Percentiles rank a stretch among this genome's conserved stretches.
These are phyloP conservation scores for Caenorhabditis latens DNA, from an alignment of 1,140 invertebrate genomes.

Conservation along the genomic window DNA sequence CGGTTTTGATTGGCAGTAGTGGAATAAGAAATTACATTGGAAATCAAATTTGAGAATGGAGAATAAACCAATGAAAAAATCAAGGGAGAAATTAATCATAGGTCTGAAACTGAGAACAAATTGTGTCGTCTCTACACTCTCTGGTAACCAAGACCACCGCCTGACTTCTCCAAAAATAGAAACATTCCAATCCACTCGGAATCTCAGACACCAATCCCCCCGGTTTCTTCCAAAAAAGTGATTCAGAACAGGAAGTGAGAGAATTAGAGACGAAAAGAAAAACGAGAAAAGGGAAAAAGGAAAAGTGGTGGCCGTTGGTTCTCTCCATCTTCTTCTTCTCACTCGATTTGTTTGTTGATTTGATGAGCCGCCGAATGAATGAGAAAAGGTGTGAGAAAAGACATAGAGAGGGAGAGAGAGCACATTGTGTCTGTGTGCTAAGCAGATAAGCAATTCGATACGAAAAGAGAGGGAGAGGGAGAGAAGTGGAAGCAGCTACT, in stretches of 20 bases:
- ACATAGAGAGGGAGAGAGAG: neutral
- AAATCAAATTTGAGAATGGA: too few relatives aligned
- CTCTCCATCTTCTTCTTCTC: neutral
- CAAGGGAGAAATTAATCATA: too few relatives aligned
- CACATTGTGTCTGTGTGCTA: constrained; percentile 26
- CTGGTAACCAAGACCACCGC: too few relatives aligned
- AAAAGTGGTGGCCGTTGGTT: constrained; percentile 35
- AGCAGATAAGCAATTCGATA: constrained; percentile 46
- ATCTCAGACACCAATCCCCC: too few relatives aligned
- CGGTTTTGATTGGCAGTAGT: too few relatives aligned
- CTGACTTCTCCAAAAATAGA: constrained; percentile 9
- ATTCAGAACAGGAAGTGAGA: constrained; percentile 45
- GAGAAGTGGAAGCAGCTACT: too few relatives aligned
- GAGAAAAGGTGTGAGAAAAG: neutral
- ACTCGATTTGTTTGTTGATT: constrained; percentile 42
- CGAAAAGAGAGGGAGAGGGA: neutral
- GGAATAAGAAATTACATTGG: too few relatives aligned
- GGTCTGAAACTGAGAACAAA: too few relatives aligned
- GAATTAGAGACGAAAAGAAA: constrained; percentile 7
- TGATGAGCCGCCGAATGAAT: constrained; percentile 29
- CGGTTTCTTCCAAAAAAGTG: neutral
- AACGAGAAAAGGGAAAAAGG: neutral
- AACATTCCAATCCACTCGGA: neutral
- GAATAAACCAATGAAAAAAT: too few relatives aligned
- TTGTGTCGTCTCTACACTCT: too few relatives aligned